Base-by-base conservation (phyloP, 2,797 vertebrate genomes). In the Hydrolagus colliei region DNA sequence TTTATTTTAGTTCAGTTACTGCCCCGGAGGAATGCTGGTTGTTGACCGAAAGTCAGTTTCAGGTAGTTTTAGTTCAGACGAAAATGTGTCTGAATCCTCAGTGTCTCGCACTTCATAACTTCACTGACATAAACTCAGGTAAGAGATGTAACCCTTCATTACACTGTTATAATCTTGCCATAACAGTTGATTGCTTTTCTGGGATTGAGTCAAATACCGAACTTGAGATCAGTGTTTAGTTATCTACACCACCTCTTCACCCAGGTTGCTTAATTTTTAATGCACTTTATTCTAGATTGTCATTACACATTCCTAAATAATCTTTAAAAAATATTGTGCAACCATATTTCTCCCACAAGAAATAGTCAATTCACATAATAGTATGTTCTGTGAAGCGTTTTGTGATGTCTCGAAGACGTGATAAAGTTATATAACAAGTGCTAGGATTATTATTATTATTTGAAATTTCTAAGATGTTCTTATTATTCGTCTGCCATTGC, bases 21-120 rank as follows among this genome's bases (percentile, higher is more conserved):
- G 96, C 95, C 65, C 95, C 96, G 86, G 97, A 97, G 90, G 96
- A 98, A 86, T 98, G 98, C 91, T 99, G 97, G 96, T 91, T 99
- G 85, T 91, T 99, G 86, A 99, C 98, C 59, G 96, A 96, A 80
- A 94, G 90, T 16, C 92, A 95, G 73, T 92, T 99, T 85, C 96
- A 97, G 90, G 91, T 94, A 0, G 97, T 96, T 72, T 95, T 95
- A 86, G 93, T 98, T 86, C 97, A 98, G 90, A 92, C 97, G 85
- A 99, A 98, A 90, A 92, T 98, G 88, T 99, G 98, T 90, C 92
- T 96, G 86, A 98, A 98, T 78, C 88, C 93, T 0, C 94, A 95
- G 86, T 99, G 98, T 90, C 90, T 99, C 90, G 96, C 97, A n/a
- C 90, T 99, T 88, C 96, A 99, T 89, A 97, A 96, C 92, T 99